Evolutionary conservation across 2,113 vertebrate species (phyloP), one percentile per base, ranked within the genome.

Genomic region (Petrocephalus microphthalmus): DNA sequence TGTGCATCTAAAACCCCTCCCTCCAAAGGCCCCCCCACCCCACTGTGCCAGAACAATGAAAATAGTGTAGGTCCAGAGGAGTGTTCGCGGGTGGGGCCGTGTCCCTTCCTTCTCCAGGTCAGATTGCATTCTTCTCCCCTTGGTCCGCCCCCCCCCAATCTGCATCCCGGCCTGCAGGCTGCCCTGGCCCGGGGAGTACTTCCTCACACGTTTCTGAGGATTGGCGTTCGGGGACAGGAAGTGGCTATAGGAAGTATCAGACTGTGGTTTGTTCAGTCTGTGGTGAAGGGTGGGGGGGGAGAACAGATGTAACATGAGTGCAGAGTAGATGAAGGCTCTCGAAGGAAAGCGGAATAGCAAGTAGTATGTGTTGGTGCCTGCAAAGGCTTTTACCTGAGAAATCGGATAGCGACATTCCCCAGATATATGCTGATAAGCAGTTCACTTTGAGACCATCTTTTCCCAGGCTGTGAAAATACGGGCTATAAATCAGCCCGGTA

Each of bases 61-160:
- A 71, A 71, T 33, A 71, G 22, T 60, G 56, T 60, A 60, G 64
- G n/a, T 71, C 29, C 64, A 13, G 64, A 33, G 64, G 25, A 13
- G 64, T 33, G 64, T 25, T 13, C 3, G n/a, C 1, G 64, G 25
- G 64, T 33, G 64, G 29, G 25, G 64, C 64, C 3, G 8, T 33
- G n/a, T 71, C 64, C 29, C 64, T 71, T 71, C 64, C 64, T 71
- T 15, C 64, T 33, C n/a, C 64, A 71, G 64, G 64, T 71, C 64
- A 33, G 10, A 33, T 91, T 85, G 20, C 54, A 37, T 29, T 78
- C 88, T 71, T 51, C 15, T 56, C 22, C 33, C 64, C 89, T 52
- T 7, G 85, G 82, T 15, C 88, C 52, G n/a, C 57, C 47, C 56
- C 25, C 88, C 89, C 74, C 78, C 13, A 60, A 60, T 57, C 20